These are phyloP conservation scores for Sisyra nigra DNA, from an alignment of 2,888 invertebrate genomes.

Conservation along the genomic window DNA sequence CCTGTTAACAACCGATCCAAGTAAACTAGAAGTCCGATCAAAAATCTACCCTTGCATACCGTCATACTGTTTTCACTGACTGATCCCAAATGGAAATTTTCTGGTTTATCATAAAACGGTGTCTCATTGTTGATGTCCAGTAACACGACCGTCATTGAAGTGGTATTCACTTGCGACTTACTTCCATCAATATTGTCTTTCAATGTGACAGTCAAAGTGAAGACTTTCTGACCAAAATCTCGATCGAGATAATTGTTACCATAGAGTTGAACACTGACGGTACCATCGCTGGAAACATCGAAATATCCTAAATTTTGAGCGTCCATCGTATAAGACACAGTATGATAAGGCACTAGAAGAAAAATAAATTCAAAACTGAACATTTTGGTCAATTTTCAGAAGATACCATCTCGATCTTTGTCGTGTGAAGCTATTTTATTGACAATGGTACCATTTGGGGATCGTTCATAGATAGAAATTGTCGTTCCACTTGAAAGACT, in stretches of 20 bases:
- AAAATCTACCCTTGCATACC: too few species aligned
- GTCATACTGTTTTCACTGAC: constrained; percentile 13
- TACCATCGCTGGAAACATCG: constrained; percentile 31
- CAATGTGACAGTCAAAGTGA: constrained; percentile 31
- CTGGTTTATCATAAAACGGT: constrained; percentile 21
- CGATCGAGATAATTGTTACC: constrained; percentile 31
- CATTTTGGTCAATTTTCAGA: too few species aligned
- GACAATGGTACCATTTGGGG: constrained; percentile 25
- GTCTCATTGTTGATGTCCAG: constrained; percentile 44
- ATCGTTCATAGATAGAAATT: constrained; percentile 31
- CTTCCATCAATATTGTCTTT: constrained; percentile 32
- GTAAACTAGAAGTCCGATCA: too few species aligned
- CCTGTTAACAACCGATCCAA: constrained; percentile 25
- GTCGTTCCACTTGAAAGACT: constrained; percentile 22
- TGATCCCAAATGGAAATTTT: background rate
- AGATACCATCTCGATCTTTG: constrained; percentile 43
- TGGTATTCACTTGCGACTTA: constrained; percentile 16
- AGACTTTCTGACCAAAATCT: constrained; percentile 30
- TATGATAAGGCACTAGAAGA: constrained; percentile 31
- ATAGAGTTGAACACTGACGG: constrained; percentile 29
- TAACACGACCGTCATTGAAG: constrained; percentile 31
- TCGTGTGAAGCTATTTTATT: constrained; percentile 30
- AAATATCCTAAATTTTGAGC: constrained; percentile 33
- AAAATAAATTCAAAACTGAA: constrained; percentile 2
- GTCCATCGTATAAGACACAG: constrained; percentile 35